phyloP scores from a whole-genome alignment of 1,140 invertebrate genomes.

The Drosophila pruinosa region DNA sequence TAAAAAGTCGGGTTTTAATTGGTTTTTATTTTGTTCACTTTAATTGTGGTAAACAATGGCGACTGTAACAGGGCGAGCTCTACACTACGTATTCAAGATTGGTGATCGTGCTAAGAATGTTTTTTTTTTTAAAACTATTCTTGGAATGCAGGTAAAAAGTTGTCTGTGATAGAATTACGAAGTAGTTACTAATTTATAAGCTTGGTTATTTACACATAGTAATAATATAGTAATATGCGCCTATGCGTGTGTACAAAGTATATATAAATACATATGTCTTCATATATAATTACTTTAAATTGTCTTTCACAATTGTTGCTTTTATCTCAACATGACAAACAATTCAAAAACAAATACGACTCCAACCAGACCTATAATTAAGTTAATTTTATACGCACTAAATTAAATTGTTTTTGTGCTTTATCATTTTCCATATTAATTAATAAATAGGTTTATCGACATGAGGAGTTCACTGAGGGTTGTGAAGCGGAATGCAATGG shows the following conservation, averaged over 20 bases:
- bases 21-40: background rate
- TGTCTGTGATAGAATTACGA: background rate
- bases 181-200: constrained; percentile 1
- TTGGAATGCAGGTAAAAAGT: constrained; percentile 95
- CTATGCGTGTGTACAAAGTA: background rate
- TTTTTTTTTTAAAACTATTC: constrained; percentile 93
- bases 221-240: no score
- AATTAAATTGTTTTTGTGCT: background rate
- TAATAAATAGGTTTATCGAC: constrained; percentile 91
- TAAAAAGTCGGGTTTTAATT: background rate
- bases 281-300: constrained; percentile 12
- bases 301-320: background rate
- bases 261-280: no score
- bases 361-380: background rate
- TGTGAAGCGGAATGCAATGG: constrained; percentile 98
- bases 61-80: constrained; percentile 85
- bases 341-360: background rate
- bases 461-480: constrained; percentile 98
- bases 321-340: constrained; percentile 16
- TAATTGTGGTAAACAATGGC: constrained; percentile 31
- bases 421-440: background rate
- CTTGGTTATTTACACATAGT: constrained; percentile 2
- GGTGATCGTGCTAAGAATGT: constrained; percentile 92
- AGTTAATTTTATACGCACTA: constrained; percentile 2
- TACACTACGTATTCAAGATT: constrained; percentile 98